Evolutionary conservation across 2,113 vertebrate genomes (phyloP), one percentile per base, ranked within the genome.

Genomic region (Hippocampus mohnikei): DNA sequence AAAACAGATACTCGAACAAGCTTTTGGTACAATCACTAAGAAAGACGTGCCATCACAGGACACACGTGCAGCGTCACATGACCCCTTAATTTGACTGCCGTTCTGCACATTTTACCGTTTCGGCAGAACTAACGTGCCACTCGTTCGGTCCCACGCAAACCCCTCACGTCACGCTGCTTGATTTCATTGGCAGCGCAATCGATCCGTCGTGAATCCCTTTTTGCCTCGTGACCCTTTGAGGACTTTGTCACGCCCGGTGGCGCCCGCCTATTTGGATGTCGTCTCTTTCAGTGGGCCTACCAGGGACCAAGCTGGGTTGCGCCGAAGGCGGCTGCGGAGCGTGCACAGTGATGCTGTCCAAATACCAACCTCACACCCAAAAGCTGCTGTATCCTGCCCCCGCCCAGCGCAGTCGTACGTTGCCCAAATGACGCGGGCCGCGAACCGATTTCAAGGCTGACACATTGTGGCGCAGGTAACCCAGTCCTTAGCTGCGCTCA

Each of bases 261-360:
- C 29, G 29, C 29, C 0, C 29, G 4, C 29, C 29, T 33, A 5
- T 33, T 53, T 66, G 37, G 78, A 21, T 78, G 18, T 78, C 33
- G 5, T 20, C 80, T 67, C 78, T 6, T 37, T 6, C 85, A 98
- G 96, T 97, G 93, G 93, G 93, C 27, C 84, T 98, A 8, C 92
- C 91, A 8, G 96, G 96, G 66, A 96, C 95, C 53, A 98, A 98
- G 71, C 93, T 98, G 60, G 96, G 95, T 70, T 98, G 96, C 79
- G 95, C 95, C 82, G 96, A 98, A 89, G 96, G 96, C 0, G 95
- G 95, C 70, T 98, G 96, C 71, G 96, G 96, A 3, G 94, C 96
- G 50, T 98, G 96, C 66, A 97, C 96, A 0, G 95, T 98, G 80
- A 97, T 98, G 96, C 74, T 98, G 65, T 98, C 96, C 79, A 93